These are phyloP conservation scores for Virgularia gustaviana DNA, from an alignment of 92 coral and sea anemone genomes.

Conservation along the genomic window DNA sequence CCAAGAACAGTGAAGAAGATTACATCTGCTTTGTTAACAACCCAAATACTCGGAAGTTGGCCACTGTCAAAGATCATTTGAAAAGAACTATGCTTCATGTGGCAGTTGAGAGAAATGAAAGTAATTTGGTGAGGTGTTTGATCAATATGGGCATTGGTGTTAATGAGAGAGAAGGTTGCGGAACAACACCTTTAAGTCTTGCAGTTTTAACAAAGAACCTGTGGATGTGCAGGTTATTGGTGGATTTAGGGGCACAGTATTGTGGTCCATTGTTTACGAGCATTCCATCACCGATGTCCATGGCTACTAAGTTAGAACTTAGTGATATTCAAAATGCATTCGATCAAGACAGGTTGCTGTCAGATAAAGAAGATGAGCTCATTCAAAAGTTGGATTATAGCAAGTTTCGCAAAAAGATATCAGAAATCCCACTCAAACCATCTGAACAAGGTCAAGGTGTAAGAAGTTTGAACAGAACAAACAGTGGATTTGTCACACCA, in stretches of 20 bases:
- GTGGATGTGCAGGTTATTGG: slow-evolving; percentile 8
- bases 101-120: slow-evolving; percentile 33
- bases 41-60: background rate
- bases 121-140: slow-evolving; percentile 29
- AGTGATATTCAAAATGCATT: background rate
- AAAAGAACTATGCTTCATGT: slow-evolving; percentile 38
- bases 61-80: slow-evolving; percentile 35
- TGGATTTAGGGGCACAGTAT: slow-evolving; percentile 33
- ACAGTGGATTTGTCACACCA: slow-evolving; percentile 7
- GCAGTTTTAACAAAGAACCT: slow-evolving; percentile 35
- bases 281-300: slow-evolving; percentile 17
- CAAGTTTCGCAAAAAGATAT: background rate
- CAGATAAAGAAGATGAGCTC: slow-evolving; percentile 24
- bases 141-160: slow-evolving; percentile 35
- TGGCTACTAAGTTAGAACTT: slow-evolving; percentile 18
- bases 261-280: slow-evolving; percentile 12
- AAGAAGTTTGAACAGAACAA: background rate
- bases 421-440: slow-evolving; percentile 10
- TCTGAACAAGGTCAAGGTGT: background rate
- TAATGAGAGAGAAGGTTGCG: slow-evolving; percentile 41
- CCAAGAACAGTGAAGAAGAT: slow-evolving; percentile 29
- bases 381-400: slow-evolving; percentile 20
- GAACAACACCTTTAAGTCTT: slow-evolving; percentile 38
- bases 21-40: slow-evolving; percentile 17
- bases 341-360: background rate